Evolutionary conservation across 2,113 vertebrate genomes (phyloP).

Genomic region (Dasyurus viverrinus): DNA sequence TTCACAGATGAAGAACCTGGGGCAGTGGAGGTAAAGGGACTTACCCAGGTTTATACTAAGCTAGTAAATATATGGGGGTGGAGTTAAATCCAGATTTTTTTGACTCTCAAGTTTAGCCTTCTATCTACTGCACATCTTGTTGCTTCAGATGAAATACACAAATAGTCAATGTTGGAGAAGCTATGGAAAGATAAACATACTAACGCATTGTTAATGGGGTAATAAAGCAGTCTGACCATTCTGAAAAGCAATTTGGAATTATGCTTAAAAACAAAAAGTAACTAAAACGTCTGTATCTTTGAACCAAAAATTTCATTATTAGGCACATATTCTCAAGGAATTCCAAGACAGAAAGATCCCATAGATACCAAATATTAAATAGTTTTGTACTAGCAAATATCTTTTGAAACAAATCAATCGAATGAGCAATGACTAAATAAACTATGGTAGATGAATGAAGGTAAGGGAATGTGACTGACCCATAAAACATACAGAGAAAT

Average conservation of each 20-base stretch:
- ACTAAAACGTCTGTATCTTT: not conserved
- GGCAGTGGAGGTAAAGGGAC: not conserved
- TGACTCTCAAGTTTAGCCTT: not conserved
- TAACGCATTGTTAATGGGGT: not conserved
- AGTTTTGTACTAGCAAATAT: not conserved
- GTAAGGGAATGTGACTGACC: not conserved
- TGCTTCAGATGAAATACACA: not conserved
- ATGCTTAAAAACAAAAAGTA: not conserved
- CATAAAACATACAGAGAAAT: not conserved
- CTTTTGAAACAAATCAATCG: not conserved
- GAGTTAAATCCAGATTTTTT: not conserved
- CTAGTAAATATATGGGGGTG: not conserved
- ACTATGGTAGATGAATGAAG: not conserved
- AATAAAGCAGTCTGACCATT: not conserved
- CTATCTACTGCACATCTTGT: not conserved
- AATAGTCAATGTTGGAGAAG: not conserved
- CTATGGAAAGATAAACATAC: not conserved
- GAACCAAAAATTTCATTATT: not conserved
- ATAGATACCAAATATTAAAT: not conserved
- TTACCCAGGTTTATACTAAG: not conserved
- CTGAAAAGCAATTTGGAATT: not conserved
- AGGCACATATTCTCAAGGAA: not conserved
- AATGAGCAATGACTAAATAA: not conserved
- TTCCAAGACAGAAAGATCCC: not conserved
- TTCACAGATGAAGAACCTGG: not conserved